Base-by-base conservation (phyloP, 2,113 vertebrate genomes). In the Perca fluviatilis region DNA sequence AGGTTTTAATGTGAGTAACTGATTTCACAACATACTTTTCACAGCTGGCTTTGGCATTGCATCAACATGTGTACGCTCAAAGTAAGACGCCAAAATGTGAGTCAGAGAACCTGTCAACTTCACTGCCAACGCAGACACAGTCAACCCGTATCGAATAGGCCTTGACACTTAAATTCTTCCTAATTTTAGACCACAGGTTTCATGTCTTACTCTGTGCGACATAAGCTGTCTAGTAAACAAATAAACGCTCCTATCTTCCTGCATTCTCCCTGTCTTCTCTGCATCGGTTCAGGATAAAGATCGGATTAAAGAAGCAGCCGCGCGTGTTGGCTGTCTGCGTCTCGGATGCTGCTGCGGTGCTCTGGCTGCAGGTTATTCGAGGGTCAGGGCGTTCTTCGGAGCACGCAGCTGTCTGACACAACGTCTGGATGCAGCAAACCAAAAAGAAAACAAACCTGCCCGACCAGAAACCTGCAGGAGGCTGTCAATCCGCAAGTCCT, bases 391-490 rank as follows among this genome's bases (percentile, higher is more conserved):
- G 27, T 72, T 54, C 43, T 40, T 47, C 43, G 12, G 73, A 0
- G 49, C 19, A 30, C 3, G 67, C 15, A 2, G 54, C 15, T 1
- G 71, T 82, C 56, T 78, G 77, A 85, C 49, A 23, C 60, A 0
- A 0, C 0, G 75, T 72, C 77, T 79, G 79, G 66, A 63, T 86
- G 10, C 73, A 4, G 33, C 25, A 25, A 23, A 11, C 47, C 21
- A 18, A 56, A 56, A 75, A 74, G 27, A 83, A 40, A 69, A 85
- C 49, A 67, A 93, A 93, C 93, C 91, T 57, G 90, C 75, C 83
- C 5, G 6, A 90, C 92, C 75, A 58, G 90, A 80, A 90, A 83
- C 36, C 83, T 60, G 78, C 36, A 40, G 36, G 36, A 69, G 0
- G 23, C 83, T 43, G 83, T 83, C 81, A 86, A 11, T 84, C 88